A percentile compares a stretch with the other conserved stretches of the same genome.
phyloP scores from a whole-genome alignment of 2,113 vertebrate genomes.

The Nyctereutes procyonoides region DNA sequence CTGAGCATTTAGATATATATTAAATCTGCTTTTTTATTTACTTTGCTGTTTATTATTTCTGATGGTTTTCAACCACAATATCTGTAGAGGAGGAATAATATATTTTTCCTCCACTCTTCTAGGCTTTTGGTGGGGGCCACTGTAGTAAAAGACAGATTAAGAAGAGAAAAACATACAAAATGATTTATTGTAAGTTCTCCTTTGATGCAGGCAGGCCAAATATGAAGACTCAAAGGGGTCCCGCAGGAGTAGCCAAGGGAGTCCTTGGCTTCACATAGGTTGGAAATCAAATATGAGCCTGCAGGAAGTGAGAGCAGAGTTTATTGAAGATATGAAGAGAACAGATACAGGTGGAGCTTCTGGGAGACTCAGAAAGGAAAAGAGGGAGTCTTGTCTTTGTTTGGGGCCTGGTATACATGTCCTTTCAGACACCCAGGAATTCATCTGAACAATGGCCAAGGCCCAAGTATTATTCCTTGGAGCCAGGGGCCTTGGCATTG shows the following conservation, averaged over 20 bases:
- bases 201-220: neutral
- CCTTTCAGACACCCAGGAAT: neutral
- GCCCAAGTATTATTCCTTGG: neutral
- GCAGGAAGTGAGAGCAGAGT: neutral
- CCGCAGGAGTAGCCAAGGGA: neutral
- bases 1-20: neutral
- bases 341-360: neutral
- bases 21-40: neutral
- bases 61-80: neutral
- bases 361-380: neutral
- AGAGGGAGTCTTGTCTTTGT: neutral
- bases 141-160: conserved; percentile 2
- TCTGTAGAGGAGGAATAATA: neutral
- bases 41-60: neutral
- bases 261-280: neutral
- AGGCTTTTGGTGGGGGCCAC: neutral
- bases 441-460: neutral
- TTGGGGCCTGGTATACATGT: neutral
- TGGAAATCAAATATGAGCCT: neutral
- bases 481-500: neutral
- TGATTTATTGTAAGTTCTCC: neutral
- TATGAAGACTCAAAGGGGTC: neutral
- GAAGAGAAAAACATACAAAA: neutral
- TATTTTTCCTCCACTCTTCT: neutral
- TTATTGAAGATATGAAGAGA: neutral